phyloP scores from a whole-genome alignment of 2,113 vertebrate species.

The Brachirus orientalis region DNA sequence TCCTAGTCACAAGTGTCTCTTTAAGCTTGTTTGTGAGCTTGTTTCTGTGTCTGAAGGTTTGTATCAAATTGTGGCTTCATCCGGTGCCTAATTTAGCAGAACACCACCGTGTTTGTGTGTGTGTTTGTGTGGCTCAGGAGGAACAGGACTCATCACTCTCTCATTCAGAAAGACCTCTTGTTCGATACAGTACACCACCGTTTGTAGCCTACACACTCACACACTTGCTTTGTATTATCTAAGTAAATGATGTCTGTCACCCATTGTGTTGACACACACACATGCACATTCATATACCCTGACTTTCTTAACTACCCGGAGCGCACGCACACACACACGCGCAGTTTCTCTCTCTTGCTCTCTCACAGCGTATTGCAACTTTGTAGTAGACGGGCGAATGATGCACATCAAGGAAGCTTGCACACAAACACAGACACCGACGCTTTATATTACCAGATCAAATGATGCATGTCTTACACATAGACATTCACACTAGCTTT shows the following conservation, averaged over 20 bases:
- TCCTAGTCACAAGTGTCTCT: conserved; percentile 38
- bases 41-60: conserved; percentile 44
- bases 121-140: conserved; percentile 2
- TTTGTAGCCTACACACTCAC: conserved; percentile 41
- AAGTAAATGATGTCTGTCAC: conserved; percentile 57
- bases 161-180: conserved; percentile 52
- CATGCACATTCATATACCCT: conserved; percentile 20
- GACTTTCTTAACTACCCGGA: conserved; percentile 24
- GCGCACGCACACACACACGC: conserved; percentile 12
- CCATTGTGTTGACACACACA: conserved; percentile 37
- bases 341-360: neutral
- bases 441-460: conserved; percentile 75
- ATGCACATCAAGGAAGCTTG: conserved; percentile 57
- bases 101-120: conserved; percentile 38
- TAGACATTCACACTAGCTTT: conserved; percentile 61
- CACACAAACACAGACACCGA: conserved; percentile 56
- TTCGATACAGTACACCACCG: conserved; percentile 47
- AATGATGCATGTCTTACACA: conserved; percentile 71
- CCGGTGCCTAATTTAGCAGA: conserved; percentile 64
- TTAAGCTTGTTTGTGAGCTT: conserved; percentile 49
- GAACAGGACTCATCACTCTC: conserved; percentile 50
- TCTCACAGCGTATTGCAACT: conserved; percentile 20
- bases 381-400: conserved; percentile 57
- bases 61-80: conserved; percentile 39
- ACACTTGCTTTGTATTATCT: conserved; percentile 52